These are phyloP conservation scores for Danaus plexippus DNA, from an alignment of 1,140 invertebrate species.

Conservation along the genomic window DNA sequence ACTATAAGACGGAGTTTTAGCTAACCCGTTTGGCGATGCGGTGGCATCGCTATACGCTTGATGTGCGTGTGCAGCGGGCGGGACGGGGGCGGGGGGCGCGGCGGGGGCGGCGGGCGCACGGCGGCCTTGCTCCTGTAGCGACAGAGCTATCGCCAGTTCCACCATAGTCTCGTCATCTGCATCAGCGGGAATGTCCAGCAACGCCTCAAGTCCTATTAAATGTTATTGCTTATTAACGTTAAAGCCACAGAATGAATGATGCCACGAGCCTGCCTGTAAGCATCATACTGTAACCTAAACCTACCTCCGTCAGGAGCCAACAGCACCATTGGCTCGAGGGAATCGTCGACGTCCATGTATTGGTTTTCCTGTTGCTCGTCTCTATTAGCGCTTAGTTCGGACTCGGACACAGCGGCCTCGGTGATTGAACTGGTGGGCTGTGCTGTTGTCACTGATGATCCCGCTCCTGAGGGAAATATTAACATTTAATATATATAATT, in stretches of 20 bases:
- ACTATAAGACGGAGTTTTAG: background rate
- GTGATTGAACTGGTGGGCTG: constrained; percentile 45
- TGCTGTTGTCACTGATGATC: constrained; percentile 45
- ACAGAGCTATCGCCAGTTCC: constrained; percentile 94
- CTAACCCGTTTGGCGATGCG: constrained; percentile 51
- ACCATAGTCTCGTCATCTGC: constrained; percentile 97
- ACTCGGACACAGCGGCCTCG: constrained; percentile 46
- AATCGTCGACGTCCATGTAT: constrained; percentile 62
- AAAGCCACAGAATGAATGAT: too few relatives aligned
- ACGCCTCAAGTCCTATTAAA: constrained; percentile 79
- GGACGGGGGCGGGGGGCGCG: constrained; percentile 42
- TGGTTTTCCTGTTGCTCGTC: constrained; percentile 58
- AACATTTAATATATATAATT: background rate
- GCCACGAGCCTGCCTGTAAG: too few relatives aligned
- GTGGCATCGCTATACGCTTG: constrained; percentile 52
- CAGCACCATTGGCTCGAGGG: constrained; percentile 58
- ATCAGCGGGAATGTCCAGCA: constrained; percentile 91
- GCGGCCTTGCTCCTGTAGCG: constrained; percentile 80
- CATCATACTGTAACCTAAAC: background rate
- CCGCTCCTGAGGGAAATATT: constrained; percentile 33
- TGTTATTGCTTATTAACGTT: too few relatives aligned
- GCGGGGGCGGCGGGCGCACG: constrained; percentile 49
- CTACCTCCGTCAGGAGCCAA: constrained; percentile 57
- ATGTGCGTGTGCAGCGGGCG: constrained; percentile 36
- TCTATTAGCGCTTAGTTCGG: constrained; percentile 39